Conservation (phyloP, 2,888 invertebrate genomes). For the Drosophila ustulata region DNA sequence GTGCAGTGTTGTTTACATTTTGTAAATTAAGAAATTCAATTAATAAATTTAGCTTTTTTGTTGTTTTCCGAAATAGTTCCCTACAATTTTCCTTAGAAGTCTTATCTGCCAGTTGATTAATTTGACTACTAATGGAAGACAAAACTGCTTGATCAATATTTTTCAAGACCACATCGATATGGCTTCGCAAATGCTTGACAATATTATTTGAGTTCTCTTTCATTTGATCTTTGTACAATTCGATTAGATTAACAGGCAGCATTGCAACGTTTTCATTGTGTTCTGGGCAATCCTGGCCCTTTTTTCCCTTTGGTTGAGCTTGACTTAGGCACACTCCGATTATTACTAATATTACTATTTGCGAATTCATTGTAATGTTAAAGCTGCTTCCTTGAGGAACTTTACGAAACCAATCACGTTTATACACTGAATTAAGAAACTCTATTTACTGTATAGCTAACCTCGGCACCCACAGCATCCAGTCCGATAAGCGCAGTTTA, state of each 20-base stretch:
- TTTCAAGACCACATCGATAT: no score
- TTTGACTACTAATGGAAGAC: no score
- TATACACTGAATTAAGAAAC: not conserved
- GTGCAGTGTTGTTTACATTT: not conserved
- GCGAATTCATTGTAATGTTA: not conserved
- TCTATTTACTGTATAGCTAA: not conserved
- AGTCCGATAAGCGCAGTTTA: not conserved
- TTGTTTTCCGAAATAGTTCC: not conserved
- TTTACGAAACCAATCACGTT: not conserved
- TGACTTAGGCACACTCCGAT: not conserved
- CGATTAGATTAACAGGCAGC: not conserved
- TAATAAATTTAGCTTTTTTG: not conserved
- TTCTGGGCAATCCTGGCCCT: not conserved
- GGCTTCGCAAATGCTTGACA: not conserved
- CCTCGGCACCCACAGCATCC: conserved; percentile 5
- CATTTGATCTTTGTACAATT: not conserved
- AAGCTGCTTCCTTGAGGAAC: not conserved
- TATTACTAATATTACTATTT: not conserved
- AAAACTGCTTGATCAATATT: no score
- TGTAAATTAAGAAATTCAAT: not conserved
- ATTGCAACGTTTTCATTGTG: not conserved
- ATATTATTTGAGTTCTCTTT: not conserved
- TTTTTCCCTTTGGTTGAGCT: not conserved
- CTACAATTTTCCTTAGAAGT: not conserved
- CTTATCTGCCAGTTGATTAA: not conserved